Base-by-base conservation (phyloP, 2,888 invertebrate genomes). In the Netelia inedita region DNA sequence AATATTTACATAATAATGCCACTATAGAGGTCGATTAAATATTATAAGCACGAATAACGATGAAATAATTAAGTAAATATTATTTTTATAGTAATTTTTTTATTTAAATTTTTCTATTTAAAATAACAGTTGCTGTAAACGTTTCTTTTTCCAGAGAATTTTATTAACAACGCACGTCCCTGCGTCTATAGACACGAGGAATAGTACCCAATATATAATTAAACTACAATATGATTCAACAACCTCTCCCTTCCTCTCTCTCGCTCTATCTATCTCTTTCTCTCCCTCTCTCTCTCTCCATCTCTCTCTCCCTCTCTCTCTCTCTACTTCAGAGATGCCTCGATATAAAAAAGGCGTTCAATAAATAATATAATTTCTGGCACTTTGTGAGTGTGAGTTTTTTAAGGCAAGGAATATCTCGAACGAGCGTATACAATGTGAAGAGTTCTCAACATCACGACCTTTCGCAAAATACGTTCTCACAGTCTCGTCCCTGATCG, bases 141-240 rank as follows among this genome's bases (percentile, higher is more conserved):
- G 1, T 88, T 88, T 88, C n/a, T n/a, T 87, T 88, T 14, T 55
- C 19, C 19, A 55, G 16, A 55, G 16, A n/a, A 6, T 55, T 55
- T 84, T 84, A 84, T 80, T 84, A 84, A 80, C 82, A 79, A 78
- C 55, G 59, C 76, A 35, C 79, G 28, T 68, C 66, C 46, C 10
- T 21, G 19, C 41, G 69, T 59, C 55, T 35, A 72, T 14, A 63
- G n/a, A 65, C 10, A 43, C 14, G 57, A 59, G 53, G 53, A 76
- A 28, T 46, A 59, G 53, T 80, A 53, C 53, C 28, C 63, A 65
- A 79, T 73, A 28, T 68, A 75, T 72, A 53, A 68, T 66, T 69
- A 14, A 80, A 71, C 43, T 82, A 68, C 53, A 76, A 66, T 76
- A 21, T 72, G n/a, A 65, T 28, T 65, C 57, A 72, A 72, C 50